These are phyloP conservation scores for Drosophila diplacantha DNA, from an alignment of 2,888 invertebrate genomes.

Conservation along the genomic window DNA sequence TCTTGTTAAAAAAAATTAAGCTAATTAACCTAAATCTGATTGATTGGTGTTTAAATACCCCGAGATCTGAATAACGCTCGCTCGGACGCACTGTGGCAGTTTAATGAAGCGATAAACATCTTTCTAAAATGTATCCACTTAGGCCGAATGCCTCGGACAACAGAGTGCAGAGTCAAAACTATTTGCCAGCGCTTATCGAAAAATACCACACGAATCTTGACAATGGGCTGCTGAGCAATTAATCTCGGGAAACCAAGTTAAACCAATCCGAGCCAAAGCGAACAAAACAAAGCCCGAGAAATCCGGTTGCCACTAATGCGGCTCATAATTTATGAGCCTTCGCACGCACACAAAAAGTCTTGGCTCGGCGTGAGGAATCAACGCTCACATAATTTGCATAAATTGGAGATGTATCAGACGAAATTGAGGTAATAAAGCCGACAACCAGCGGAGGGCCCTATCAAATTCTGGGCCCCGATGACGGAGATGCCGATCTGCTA, in stretches of 20 bases:
- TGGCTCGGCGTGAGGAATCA: constrained; percentile 55
- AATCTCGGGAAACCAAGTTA: constrained; percentile 43
- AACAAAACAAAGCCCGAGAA: constrained; percentile 32
- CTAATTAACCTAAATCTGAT: constrained; percentile 19
- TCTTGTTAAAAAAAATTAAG: background rate
- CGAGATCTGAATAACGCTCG: constrained; percentile 26
- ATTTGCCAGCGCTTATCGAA: constrained; percentile 38
- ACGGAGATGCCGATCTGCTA: constrained; percentile 27
- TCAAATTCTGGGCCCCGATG: constrained; percentile 18
- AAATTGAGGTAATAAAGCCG: constrained; percentile 34
- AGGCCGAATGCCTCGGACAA: constrained; percentile 16
- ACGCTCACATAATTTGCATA: constrained; percentile 61
- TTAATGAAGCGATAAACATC: constrained; percentile 20
- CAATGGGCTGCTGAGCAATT: constrained; percentile 55
- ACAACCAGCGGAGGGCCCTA: constrained; percentile 14
- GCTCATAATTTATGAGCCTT: constrained; percentile 61
- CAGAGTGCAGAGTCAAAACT: constrained; percentile 35
- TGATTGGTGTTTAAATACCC: constrained; percentile 14
- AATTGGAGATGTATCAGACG: constrained; percentile 60
- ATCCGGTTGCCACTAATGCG: constrained; percentile 60
- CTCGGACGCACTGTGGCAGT: constrained; percentile 2
- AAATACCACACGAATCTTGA: constrained; percentile 48
- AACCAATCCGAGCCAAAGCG: constrained; percentile 19
- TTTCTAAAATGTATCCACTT: constrained; percentile 33
- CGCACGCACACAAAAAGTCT: constrained; percentile 49